These are phyloP conservation scores for Oncorhynchus tshawytscha DNA, from an alignment of 2,113 vertebrate genomes.

Conservation along the genomic window DNA sequence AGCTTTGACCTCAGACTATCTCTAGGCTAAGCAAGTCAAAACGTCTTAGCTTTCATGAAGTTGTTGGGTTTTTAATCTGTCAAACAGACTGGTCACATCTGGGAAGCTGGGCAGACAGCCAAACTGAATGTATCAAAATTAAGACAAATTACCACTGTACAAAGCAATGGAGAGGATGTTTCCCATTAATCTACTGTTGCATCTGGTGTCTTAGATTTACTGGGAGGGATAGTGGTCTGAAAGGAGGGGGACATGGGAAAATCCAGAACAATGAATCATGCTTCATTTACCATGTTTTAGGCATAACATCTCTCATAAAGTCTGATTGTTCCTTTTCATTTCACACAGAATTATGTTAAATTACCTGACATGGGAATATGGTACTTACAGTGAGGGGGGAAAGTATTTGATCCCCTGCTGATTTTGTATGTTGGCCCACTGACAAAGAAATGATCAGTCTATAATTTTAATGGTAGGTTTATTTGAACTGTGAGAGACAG, in stretches of 20 bases:
- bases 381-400: constrained; percentile 51
- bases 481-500: too few relatives aligned
- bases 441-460: too few relatives aligned
- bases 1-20: constrained; percentile 26
- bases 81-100: constrained; percentile 45
- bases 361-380: constrained; percentile 25
- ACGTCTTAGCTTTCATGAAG: constrained; percentile 43
- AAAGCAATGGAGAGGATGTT: constrained; percentile 52
- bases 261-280: constrained; percentile 45
- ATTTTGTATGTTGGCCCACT: too few relatives aligned
- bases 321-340: constrained; percentile 15
- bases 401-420: too few relatives aligned
- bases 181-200: constrained; percentile 56
- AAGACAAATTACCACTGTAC: constrained; percentile 56
- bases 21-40: constrained; percentile 17
- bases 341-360: constrained; percentile 10
- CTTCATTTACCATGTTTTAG: constrained; percentile 28
- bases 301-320: constrained; percentile 31
- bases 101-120: constrained; percentile 56
- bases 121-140: constrained; percentile 56
- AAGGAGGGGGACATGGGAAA: constrained; percentile 32
- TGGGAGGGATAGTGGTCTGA: constrained; percentile 36
- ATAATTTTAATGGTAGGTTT: too few relatives aligned
- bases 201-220: constrained; percentile 44
- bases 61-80: constrained; percentile 35